Conservation (phyloP, 2,797 vertebrate genomes). For the Acanthurus leucopareius region DNA sequence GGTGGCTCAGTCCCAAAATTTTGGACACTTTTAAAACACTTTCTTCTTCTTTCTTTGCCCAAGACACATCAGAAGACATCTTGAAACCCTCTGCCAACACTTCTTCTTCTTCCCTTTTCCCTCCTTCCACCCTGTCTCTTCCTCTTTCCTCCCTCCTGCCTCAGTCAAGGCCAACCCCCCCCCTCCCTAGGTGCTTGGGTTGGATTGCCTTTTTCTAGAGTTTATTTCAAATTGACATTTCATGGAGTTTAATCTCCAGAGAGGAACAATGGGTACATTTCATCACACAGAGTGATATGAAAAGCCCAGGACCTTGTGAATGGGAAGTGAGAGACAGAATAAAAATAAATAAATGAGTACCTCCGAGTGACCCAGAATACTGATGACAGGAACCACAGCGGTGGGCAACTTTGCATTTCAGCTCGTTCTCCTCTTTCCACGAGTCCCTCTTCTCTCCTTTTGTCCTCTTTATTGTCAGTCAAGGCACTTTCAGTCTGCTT, state of each 20-base stretch:
- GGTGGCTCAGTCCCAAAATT: slow-evolving; percentile 29
- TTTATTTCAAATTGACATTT: slow-evolving; percentile 82
- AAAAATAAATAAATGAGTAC: slow-evolving; percentile 69
- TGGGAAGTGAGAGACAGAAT: slow-evolving; percentile 67
- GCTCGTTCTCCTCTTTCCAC: slow-evolving; percentile 28
- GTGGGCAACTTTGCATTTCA: slow-evolving; percentile 54
- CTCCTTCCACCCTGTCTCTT: slow-evolving; percentile 2
- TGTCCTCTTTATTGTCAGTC: slow-evolving; percentile 53
- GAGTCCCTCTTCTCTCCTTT: slow-evolving; percentile 16
- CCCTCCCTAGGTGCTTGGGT: background rate
- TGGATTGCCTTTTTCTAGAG: slow-evolving; percentile 53
- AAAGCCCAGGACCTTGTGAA: slow-evolving; percentile 66
- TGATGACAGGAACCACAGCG: slow-evolving; percentile 54
- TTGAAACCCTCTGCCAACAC: background rate
- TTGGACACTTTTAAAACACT: slow-evolving; percentile 47
- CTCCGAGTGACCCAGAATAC: slow-evolving; percentile 65
- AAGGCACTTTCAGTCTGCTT: slow-evolving; percentile 28
- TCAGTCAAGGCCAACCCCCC: slow-evolving; percentile 8
- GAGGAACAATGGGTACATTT: slow-evolving; percentile 72
- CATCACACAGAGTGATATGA: slow-evolving; percentile 69
- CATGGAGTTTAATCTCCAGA: slow-evolving; percentile 74
- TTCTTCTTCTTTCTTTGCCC: slow-evolving; percentile 17
- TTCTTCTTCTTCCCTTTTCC: background rate
- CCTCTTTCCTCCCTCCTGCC: slow-evolving; percentile 18
- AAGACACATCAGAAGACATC: slow-evolving; percentile 40